Conservation (phyloP, 2,888 invertebrate genomes). For the Tenthredo amoena region DNA sequence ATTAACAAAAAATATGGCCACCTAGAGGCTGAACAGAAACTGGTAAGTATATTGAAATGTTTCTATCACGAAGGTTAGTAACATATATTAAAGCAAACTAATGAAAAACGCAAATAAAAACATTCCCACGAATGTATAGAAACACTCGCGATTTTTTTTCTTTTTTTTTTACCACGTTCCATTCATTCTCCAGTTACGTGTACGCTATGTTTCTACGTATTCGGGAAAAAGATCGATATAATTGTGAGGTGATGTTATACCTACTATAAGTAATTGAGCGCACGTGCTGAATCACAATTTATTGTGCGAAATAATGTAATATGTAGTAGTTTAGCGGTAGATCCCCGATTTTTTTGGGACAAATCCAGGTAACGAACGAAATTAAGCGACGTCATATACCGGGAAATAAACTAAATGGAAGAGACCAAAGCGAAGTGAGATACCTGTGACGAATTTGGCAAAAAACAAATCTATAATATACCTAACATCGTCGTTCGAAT, state of each 20-base stretch:
- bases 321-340: background rate
- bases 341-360: slow-evolving; percentile 9
- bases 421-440: background rate
- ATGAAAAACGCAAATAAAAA: background rate
- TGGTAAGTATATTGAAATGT: background rate
- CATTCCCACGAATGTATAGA: background rate
- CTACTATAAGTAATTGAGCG: background rate
- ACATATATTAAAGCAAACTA: background rate
- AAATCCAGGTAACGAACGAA: background rate
- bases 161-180: background rate
- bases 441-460: background rate
- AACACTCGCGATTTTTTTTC: background rate
- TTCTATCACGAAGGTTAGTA: background rate
- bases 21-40: background rate
- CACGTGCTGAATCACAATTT: background rate
- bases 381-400: slow-evolving; percentile 1
- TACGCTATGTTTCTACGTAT: background rate
- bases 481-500: background rate
- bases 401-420: background rate
- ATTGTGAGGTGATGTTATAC: background rate
- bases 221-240: background rate
- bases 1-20: background rate
- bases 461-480: background rate
- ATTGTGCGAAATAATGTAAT: background rate
- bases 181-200: background rate